Percentiles rank a stretch among this genome's conserved stretches.
phyloP scores from a whole-genome alignment of 1,140 invertebrate species.

The Ceratina japonica region DNA sequence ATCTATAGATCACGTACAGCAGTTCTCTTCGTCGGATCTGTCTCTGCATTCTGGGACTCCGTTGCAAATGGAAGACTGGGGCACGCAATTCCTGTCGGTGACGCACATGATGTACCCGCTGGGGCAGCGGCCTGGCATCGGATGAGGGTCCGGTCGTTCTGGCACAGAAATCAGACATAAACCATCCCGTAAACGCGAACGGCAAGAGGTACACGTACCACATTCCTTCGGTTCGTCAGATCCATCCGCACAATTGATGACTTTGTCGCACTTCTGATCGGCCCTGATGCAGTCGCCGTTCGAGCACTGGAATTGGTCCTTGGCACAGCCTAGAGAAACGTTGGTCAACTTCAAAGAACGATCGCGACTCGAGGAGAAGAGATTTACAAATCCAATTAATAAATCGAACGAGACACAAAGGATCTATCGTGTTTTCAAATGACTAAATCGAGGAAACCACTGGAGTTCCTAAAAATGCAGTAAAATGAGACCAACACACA shows the following conservation, averaged over 20 bases:
- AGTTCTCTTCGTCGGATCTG: slow-evolving; percentile 87
- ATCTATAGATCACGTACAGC: slow-evolving; percentile 79
- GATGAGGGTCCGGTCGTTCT: slow-evolving; percentile 53
- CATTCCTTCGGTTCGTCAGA: slow-evolving; percentile 84
- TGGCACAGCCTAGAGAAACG: slow-evolving; percentile 73
- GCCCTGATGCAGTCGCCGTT: slow-evolving; percentile 81
- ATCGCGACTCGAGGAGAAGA: background rate
- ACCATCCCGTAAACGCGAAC: background rate
- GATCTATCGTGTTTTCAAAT: slow-evolving; percentile 30
- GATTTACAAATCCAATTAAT: slow-evolving; percentile 15
- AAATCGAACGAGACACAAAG: slow-evolving; percentile 33
- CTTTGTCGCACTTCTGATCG: slow-evolving; percentile 80
- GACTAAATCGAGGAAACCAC: slow-evolving; percentile 11
- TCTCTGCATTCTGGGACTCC: slow-evolving; percentile 85
- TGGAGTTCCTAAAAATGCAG: slow-evolving; percentile 17
- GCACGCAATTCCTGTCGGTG: slow-evolving; percentile 80
- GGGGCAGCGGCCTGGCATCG: slow-evolving; percentile 72
- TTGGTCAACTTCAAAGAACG: background rate
- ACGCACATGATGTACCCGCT: slow-evolving; percentile 78
- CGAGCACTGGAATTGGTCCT: slow-evolving; percentile 81
- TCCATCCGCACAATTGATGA: slow-evolving; percentile 83
- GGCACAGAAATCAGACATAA: background rate
- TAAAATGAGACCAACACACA: background rate
- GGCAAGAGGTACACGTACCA: slow-evolving; percentile 76
- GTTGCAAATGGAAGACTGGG: slow-evolving; percentile 81